Percentiles rank a stretch among this genome's conserved stretches.
Evolutionary conservation across 2,888 invertebrate genomes (phyloP).

Genomic region (Drosophila barbarae): DNA sequence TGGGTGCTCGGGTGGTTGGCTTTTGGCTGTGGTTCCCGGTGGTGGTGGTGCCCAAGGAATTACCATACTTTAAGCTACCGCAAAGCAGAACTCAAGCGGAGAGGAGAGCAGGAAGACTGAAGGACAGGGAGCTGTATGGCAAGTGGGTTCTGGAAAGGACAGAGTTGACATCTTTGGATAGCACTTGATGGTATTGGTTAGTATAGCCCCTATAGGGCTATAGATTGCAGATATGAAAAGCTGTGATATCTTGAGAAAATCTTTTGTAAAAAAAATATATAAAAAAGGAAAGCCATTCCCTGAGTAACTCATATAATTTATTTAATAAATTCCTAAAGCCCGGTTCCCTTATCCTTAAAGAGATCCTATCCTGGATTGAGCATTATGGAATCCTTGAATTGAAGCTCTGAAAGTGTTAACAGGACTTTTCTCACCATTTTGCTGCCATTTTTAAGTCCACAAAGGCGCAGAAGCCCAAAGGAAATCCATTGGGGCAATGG

Average conservation of each 20-base stretch:
- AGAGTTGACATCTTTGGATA: constrained; percentile 6
- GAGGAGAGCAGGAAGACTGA: background rate
- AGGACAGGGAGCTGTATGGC: background rate
- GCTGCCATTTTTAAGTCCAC: constrained; percentile 8
- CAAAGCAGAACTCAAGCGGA: constrained; percentile 26
- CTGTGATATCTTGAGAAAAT: background rate
- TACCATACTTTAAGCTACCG: constrained; percentile 75
- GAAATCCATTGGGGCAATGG: constrained; percentile 2
- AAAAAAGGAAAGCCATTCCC: background rate
- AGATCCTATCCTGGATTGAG: background rate
- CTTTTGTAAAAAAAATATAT: background rate
- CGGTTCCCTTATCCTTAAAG: background rate
- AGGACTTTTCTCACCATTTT: background rate
- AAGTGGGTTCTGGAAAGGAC: constrained; percentile 39
- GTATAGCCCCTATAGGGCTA: background rate
- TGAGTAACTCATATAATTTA: background rate
- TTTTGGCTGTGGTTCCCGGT: background rate
- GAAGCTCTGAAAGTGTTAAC: background rate
- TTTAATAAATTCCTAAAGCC: no score
- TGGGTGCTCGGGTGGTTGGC: background rate
- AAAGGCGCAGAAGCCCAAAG: background rate
- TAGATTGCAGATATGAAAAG: background rate
- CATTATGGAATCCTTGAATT: background rate
- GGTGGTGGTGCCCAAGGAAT: constrained; percentile 49
- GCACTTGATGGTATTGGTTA: background rate